Percentiles rank a stretch among this genome's conserved stretches.
Conservation (phyloP, 2,888 invertebrate species). For the Meandrusa payeni region DNA sequence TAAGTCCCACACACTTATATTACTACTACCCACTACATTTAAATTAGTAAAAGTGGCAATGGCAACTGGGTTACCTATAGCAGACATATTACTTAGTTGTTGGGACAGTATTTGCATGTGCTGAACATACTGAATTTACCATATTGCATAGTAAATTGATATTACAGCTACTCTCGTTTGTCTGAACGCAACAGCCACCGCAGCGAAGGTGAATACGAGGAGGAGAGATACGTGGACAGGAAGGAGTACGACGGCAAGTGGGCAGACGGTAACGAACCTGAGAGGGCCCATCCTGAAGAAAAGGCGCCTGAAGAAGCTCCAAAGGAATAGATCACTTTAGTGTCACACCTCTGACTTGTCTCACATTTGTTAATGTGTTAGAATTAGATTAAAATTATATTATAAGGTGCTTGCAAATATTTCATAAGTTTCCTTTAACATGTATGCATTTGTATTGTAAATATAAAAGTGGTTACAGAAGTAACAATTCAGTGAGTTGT, state of each 20-base stretch:
- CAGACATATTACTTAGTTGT: no score
- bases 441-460: slow-evolving; percentile 28
- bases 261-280: slow-evolving; percentile 81
- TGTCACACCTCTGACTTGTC: slow-evolving; percentile 5
- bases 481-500: slow-evolving; percentile 21
- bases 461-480: slow-evolving; percentile 30
- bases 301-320: slow-evolving; percentile 59
- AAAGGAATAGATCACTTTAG: slow-evolving; percentile 52
- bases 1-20: no score
- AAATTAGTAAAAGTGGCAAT: no score
- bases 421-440: slow-evolving; percentile 11
- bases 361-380: slow-evolving; percentile 14
- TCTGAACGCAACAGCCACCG: slow-evolving; percentile 72
- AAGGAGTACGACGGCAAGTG: slow-evolving; percentile 85
- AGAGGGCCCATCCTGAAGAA: slow-evolving; percentile 54
- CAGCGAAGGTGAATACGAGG: slow-evolving; percentile 77
- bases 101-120: no score
- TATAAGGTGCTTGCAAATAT: slow-evolving; percentile 27
- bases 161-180: slow-evolving; percentile 64
- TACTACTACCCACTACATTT: no score
- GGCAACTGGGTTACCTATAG: no score
- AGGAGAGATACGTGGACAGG: slow-evolving; percentile 79
- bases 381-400: slow-evolving; percentile 20
- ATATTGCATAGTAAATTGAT: slow-evolving; percentile 16
- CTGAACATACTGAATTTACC: no score